Evolutionary conservation across 2,113 vertebrate genomes (phyloP).

Genomic region (Protobothrops mucrosquamatus): DNA sequence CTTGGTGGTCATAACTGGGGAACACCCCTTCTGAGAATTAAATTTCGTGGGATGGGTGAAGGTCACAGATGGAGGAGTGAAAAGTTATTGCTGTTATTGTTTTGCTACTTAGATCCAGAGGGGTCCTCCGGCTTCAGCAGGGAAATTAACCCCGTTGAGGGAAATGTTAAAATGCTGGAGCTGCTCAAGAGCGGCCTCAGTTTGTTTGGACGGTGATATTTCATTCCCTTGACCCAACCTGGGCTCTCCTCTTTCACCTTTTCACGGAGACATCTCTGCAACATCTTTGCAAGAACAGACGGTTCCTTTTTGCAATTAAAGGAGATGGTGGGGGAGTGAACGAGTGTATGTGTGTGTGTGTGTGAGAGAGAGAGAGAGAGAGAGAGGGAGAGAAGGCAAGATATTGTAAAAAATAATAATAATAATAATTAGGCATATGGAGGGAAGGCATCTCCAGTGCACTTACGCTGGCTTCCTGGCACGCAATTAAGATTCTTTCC

Average conservation of each 20-base stretch:
- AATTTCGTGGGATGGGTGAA: conserved; percentile 58
- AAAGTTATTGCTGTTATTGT: conserved; percentile 24
- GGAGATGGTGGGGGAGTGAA: not conserved
- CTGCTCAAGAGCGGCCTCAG: not conserved
- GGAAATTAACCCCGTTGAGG: conserved; percentile 65
- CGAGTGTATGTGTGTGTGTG: too few species aligned
- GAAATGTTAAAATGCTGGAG: conserved; percentile 51
- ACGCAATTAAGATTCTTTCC: not conserved
- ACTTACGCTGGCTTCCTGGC: not conserved
- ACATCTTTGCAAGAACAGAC: conserved; percentile 23
- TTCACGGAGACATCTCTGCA: conserved; percentile 14
- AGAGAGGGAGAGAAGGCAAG: not conserved
- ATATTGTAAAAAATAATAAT: not conserved
- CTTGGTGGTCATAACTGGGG: conserved; percentile 45
- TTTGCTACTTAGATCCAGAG: conserved; percentile 55
- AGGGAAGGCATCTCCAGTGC: not conserved
- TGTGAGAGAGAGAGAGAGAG: too few species aligned
- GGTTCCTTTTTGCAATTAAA: too few species aligned
- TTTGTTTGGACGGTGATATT: conserved; percentile 43
- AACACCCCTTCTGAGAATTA: conserved; percentile 63
- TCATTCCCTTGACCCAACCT: conserved; percentile 52
- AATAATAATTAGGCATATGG: not conserved
- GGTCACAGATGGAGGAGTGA: not conserved
- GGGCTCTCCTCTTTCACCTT: conserved; percentile 36
- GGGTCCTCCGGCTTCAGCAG: conserved; percentile 58